phyloP scores from a whole-genome alignment of 1,140 invertebrate genomes.

The Tribolium castaneum region DNA sequence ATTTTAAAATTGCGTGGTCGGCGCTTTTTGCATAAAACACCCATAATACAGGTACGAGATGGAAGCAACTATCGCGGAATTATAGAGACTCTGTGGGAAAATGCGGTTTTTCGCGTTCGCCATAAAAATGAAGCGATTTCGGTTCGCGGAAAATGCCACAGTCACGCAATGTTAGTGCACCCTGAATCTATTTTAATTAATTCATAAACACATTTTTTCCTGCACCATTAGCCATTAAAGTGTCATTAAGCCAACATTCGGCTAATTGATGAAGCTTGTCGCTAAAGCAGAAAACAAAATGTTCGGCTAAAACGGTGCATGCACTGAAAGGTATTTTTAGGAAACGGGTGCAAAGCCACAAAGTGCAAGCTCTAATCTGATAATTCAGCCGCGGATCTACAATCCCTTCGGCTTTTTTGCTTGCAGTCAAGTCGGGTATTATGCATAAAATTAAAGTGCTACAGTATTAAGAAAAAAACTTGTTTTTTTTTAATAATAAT shows the following conservation, averaged over 20 bases:
- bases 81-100: slow-evolving; percentile 5
- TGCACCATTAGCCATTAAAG: background rate
- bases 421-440: no score
- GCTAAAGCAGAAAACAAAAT: slow-evolving; percentile 1
- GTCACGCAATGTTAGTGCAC: slow-evolving; percentile 3
- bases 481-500: no score
- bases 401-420: no score
- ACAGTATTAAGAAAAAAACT: no score
- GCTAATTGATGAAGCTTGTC: background rate
- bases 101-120: slow-evolving; percentile 1
- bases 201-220: slow-evolving; percentile 21
- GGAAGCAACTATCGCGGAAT: slow-evolving; percentile 4
- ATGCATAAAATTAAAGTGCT: no score
- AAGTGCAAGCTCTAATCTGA: no score
- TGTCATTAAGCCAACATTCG: slow-evolving; percentile 1
- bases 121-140: slow-evolving; percentile 22
- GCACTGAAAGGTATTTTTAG: no score
- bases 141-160: background rate
- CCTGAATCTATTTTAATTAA: slow-evolving; percentile 24
- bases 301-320: background rate
- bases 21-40: slow-evolving; percentile 4
- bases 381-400: no score
- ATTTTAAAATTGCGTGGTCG: slow-evolving; percentile 18
- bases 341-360: no score
- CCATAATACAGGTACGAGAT: background rate